Conservation (phyloP, 2,113 vertebrate genomes). For the Zosterops hypoxanthus region DNA sequence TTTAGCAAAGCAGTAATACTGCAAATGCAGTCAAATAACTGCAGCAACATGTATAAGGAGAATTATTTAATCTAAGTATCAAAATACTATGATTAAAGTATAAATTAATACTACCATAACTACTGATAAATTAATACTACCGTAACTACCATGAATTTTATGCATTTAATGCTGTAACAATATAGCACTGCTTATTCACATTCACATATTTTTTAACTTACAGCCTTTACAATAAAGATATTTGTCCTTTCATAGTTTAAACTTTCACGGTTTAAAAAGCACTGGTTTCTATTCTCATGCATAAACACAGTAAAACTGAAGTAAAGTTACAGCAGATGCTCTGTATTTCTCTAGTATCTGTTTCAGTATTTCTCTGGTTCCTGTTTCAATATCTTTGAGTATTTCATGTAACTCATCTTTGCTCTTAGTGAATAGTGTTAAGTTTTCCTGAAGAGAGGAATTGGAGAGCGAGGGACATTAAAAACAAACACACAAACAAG, state of each 20-base stretch:
- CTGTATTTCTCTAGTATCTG: not conserved
- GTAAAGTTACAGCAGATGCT: not conserved
- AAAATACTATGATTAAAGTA: not conserved
- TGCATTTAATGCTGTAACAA: not conserved
- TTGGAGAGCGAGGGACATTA: accelerated
- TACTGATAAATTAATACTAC: not conserved
- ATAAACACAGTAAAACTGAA: not conserved
- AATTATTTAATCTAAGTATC: not conserved
- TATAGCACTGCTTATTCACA: not conserved
- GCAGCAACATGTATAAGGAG: not conserved
- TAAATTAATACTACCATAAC: not conserved
- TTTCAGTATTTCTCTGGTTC: too few species aligned
- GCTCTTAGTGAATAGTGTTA: not conserved
- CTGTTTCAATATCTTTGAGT: not conserved
- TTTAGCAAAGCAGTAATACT: not conserved
- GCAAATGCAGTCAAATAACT: not conserved
- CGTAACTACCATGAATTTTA: not conserved
- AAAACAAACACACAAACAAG: not conserved
- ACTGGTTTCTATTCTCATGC: not conserved
- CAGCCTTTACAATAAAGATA: not conserved
- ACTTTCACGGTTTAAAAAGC: not conserved
- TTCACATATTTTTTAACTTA: not conserved
- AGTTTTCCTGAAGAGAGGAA: not conserved
- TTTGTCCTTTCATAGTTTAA: not conserved
- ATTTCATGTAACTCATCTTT: not conserved